Evolutionary conservation across 2,888 invertebrate species (phyloP), one percentile per base, ranked within the genome.

Genomic region (Horisme vitalbata): DNA sequence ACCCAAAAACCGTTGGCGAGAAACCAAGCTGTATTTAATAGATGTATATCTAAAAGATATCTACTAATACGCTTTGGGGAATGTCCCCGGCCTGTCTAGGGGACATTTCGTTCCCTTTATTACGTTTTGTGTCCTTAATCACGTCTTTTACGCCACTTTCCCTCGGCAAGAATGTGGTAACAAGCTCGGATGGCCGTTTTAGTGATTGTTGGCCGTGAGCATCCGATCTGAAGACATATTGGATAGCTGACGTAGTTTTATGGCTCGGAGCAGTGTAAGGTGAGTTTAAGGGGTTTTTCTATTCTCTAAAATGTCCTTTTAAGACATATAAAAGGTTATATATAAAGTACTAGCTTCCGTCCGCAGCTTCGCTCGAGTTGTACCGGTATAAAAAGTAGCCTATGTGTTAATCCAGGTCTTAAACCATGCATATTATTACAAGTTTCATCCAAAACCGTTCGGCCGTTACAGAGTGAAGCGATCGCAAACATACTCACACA

Each of bases 91-190:
- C 21, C 31, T 35, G 45, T 41, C 34, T 45, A 35, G 8, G 15
- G 33, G 47, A 47, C 52, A 45, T 50, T 52, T 41, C 33, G 37
- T 26, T 46, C 34, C 45, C 36, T 52, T 56, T 56, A 56, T 56
- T 56, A 37, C 53, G 38, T 46, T 32, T 51, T 26, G 41, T 41
- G 45, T 28, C 35, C 47, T 51, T 51, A 53, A 56, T 53, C 48
- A 53, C 56, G 48, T 44, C 45, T 46, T 46, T 54, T 32, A 49
- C 45, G 45, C 47, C 39, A 30, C 27, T 48, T 51, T 44, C 41
- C n/a, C 24, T 50, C 36, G 8, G 32, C 30, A 33, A 51, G 45
- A 47, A 45, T 50, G 47, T 38, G 32, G 46, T 44, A 45, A 55
- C 55, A 47, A 43, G 41, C 30, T 28, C 24, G 24, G 13, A 45